Percentiles rank a stretch among this genome's conserved stretches.
Conservation (phyloP, 2,888 invertebrate genomes). For the Cosmia trapezina region DNA sequence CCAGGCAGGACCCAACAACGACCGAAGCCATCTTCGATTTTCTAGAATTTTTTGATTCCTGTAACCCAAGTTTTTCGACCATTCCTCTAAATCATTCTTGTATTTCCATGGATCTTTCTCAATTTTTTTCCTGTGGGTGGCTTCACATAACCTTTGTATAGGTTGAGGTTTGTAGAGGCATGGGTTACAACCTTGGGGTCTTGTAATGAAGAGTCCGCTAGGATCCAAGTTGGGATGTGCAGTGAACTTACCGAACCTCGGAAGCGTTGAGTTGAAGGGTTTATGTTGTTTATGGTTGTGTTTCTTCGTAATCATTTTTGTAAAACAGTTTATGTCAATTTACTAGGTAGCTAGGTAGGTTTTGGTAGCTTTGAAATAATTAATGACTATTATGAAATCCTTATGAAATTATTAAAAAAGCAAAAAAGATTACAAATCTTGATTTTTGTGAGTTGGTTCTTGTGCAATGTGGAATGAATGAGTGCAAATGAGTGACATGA, state of each 20-base stretch:
- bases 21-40: slow-evolving; percentile 72
- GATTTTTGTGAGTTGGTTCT: not conserved
- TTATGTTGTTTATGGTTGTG: slow-evolving; percentile 15
- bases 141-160: slow-evolving; percentile 72
- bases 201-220: slow-evolving; percentile 74
- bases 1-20: slow-evolving; percentile 83
- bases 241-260: slow-evolving; percentile 78
- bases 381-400: not conserved
- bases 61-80: slow-evolving; percentile 84
- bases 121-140: slow-evolving; percentile 68
- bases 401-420: not conserved
- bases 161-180: slow-evolving; percentile 78
- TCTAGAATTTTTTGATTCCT: slow-evolving; percentile 81
- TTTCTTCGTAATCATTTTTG: slow-evolving; percentile 57
- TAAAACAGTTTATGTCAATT: not conserved
- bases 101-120: slow-evolving; percentile 83
- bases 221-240: slow-evolving; percentile 81
- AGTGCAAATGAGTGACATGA: not conserved
- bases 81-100: slow-evolving; percentile 83
- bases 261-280: slow-evolving; percentile 72
- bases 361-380: not conserved
- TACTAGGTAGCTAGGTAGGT: not conserved
- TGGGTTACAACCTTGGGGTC: slow-evolving; percentile 79
- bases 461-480: not conserved
- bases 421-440: not conserved